Conservation (phyloP, 2,113 vertebrate genomes). For the Megaceryle torquata region DNA sequence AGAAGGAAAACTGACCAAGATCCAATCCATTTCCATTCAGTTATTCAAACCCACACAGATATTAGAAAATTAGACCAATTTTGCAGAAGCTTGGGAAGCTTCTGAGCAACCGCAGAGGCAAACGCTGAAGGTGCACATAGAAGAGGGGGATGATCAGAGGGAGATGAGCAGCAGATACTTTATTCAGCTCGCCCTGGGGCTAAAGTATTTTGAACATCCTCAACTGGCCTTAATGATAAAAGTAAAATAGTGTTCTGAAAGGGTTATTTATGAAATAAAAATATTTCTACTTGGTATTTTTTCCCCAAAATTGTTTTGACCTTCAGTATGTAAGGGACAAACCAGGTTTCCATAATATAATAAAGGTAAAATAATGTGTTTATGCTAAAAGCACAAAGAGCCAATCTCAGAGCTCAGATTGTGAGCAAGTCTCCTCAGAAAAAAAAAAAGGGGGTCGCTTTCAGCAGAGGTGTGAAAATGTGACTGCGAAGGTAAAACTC, state of each 20-base stretch:
- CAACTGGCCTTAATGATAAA: neutral
- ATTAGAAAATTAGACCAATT: neutral
- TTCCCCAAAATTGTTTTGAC: neutral
- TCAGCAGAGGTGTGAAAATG: conserved; percentile 7
- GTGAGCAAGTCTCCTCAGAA: neutral
- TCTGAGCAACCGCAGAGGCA: neutral
- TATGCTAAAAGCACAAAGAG: neutral
- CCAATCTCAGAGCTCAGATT: neutral
- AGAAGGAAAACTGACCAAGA: neutral
- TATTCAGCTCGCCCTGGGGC: neutral
- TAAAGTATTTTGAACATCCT: neutral
- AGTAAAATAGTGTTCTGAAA: neutral
- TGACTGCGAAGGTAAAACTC: neutral
- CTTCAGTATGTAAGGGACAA: neutral
- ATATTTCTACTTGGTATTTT: neutral
- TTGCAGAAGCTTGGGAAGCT: neutral
- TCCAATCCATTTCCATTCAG: neutral
- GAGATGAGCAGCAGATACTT: neutral
- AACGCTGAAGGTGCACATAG: neutral
- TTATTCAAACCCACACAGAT: neutral
- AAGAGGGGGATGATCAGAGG: neutral
- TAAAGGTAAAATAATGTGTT: neutral
- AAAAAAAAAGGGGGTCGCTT: neutral
- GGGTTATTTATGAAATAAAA: neutral
- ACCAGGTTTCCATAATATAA: neutral